Conservation (phyloP, 2,113 vertebrate genomes). For the Amazona vittata region DNA sequence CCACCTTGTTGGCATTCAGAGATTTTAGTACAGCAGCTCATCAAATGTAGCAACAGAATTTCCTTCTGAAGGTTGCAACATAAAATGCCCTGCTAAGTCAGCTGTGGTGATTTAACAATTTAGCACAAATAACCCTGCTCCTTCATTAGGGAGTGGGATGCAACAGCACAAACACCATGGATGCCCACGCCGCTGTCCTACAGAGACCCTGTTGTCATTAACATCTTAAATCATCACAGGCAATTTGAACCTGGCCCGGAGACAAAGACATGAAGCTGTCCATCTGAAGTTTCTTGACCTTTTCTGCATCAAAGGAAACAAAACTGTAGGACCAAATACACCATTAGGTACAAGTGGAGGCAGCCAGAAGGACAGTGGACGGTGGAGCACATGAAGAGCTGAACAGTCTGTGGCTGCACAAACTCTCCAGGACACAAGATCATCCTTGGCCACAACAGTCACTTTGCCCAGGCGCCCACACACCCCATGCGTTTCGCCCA, state of each 20-base stretch:
- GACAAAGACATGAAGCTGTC: background rate
- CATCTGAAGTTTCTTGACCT: background rate
- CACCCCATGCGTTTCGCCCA: accelerated
- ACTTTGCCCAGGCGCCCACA: background rate
- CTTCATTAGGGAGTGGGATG: accelerated
- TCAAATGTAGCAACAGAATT: background rate
- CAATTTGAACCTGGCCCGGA: background rate
- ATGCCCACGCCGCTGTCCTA: accelerated
- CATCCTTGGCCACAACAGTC: background rate
- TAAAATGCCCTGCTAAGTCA: background rate
- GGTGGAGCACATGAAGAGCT: accelerated
- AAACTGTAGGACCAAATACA: background rate
- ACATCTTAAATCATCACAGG: background rate
- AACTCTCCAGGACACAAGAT: background rate
- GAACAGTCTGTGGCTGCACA: accelerated
- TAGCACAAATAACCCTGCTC: background rate
- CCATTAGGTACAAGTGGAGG: background rate
- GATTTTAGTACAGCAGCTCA: background rate
- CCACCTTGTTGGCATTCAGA: background rate
- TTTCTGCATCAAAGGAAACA: background rate
- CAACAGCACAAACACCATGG: accelerated
- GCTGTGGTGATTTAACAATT: background rate
- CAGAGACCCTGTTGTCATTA: background rate
- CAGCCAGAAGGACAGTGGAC: accelerated
- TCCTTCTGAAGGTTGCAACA: background rate